Evolutionary conservation across 2,888 invertebrate species (phyloP), one percentile per base, ranked within the genome.

Genomic region (Hypena proboscidalis): DNA sequence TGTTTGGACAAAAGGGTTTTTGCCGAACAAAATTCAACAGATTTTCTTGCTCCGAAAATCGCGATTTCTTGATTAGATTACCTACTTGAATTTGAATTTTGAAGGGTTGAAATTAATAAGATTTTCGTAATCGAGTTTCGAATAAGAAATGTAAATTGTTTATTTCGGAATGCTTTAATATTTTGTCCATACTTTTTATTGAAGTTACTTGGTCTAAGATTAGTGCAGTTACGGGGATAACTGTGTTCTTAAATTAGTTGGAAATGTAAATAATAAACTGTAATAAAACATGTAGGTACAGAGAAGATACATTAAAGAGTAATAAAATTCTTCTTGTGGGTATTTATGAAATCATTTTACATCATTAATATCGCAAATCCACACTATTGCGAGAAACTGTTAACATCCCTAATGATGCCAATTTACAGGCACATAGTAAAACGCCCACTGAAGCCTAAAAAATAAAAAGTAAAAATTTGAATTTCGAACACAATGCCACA

Each of bases 1-100:
- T 85, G 80, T 86, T 89, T 88, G 83, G 82, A 84, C 84, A 87
- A 61, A 86, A 80, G 83, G 85, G 80, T 85, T 89, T 86, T 85
- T 84, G 75, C 72, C 68, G 53, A 58, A 52, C 72, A 72, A 74
- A 75, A 74, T 60, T 53, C 64, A 58, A 64, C 64, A 61, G 62
- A 66, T 72, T 76, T 45, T 75, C 74, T 68, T 71, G 66, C 67
- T 67, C 48, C 59, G 54, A 70, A 70, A 62, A 70, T 67, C 61
- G 49, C 60, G 70, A 69, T 74, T 74, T 80, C 80, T 82, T 80
- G 80, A 85, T 86, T 83, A 81, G 68, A 70, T 69, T 69, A 70
- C 46, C 20, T 47, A 67, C 55, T 76, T 66, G 75, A 77, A 80
- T 83, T 79, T 74, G 74, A 78, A 79, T 78, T 77, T 77, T 67